phyloP scores from a whole-genome alignment of 2,888 invertebrate genomes.

The Troides helena region DNA sequence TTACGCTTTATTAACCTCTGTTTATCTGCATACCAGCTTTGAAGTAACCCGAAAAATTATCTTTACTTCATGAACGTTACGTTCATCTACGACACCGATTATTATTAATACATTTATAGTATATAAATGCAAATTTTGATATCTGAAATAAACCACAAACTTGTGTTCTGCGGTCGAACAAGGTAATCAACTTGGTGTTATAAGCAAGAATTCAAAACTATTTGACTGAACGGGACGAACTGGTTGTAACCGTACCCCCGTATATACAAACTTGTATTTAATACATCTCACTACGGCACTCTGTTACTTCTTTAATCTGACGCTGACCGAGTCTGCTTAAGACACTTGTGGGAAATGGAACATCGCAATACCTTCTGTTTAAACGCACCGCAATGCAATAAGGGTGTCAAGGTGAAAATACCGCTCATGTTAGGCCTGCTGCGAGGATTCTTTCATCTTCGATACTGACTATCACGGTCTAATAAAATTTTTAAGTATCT shows the following conservation, averaged over 20 bases:
- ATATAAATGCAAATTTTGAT: not conserved
- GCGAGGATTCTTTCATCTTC: slow-evolving; percentile 17
- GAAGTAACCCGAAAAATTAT: not conserved
- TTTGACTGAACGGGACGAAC: slow-evolving; percentile 31
- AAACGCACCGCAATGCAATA: slow-evolving; percentile 49
- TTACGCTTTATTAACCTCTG: not conserved
- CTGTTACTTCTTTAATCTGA: slow-evolving; percentile 1
- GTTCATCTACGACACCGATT: not conserved
- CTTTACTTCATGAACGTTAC: not conserved
- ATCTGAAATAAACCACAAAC: slow-evolving; percentile 14
- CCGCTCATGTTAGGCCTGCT: slow-evolving; percentile 31
- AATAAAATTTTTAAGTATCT: slow-evolving; percentile 18
- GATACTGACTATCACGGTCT: slow-evolving; percentile 24
- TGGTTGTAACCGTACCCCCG: slow-evolving; percentile 28
- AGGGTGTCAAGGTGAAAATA: slow-evolving; percentile 60
- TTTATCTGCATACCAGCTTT: not conserved
- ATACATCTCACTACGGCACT: slow-evolving; percentile 30
- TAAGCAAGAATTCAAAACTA: slow-evolving; percentile 42
- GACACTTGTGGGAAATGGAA: slow-evolving; percentile 54
- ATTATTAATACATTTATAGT: not conserved
- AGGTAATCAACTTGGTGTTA: slow-evolving; percentile 36
- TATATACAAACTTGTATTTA: slow-evolving; percentile 30
- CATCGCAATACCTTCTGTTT: slow-evolving; percentile 58
- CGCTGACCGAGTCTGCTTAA: slow-evolving; percentile 7
- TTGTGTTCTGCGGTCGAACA: slow-evolving; percentile 29